These are phyloP conservation scores for Leptura quadrifasciata DNA, from an alignment of 2,888 invertebrate species.

Conservation along the genomic window DNA sequence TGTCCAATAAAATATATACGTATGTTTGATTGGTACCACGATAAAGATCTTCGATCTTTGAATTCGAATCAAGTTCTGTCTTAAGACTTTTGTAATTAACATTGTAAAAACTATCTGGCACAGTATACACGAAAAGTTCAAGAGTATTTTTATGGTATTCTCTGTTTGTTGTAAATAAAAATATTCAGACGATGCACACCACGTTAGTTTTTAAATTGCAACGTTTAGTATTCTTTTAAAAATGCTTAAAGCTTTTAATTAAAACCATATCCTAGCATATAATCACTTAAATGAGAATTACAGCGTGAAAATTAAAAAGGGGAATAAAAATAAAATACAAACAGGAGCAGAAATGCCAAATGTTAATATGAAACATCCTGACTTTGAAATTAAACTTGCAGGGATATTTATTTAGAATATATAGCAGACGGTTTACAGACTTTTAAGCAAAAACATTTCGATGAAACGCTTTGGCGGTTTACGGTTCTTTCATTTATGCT, in stretches of 20 bases:
- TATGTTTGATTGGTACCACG: no score
- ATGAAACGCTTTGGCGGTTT: constrained; percentile 33
- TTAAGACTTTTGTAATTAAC: no score
- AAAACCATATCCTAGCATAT: constrained; percentile 3
- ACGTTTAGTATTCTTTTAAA: neutral
- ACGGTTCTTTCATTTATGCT: constrained; percentile 30
- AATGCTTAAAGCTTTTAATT: constrained; percentile 15
- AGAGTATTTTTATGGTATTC: no score
- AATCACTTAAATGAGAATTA: constrained; percentile 21
- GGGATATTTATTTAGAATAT: constrained; percentile 30
- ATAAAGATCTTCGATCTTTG: no score
- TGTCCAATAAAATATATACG: no score
- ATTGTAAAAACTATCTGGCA: no score
- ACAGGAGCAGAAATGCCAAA: constrained; percentile 28
- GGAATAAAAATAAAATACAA: constrained; percentile 18
- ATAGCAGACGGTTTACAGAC: constrained; percentile 40
- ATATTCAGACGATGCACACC: neutral
- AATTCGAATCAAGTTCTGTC: no score
- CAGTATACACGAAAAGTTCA: no score
- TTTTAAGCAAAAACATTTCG: constrained; percentile 39
- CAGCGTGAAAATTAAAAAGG: neutral
- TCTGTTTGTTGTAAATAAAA: neutral
- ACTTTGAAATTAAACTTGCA: constrained; percentile 40
- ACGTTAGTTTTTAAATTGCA: no score
- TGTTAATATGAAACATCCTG: constrained; percentile 35